phyloP scores from a whole-genome alignment of 2,113 vertebrate species.

The Eretmochelys imbricata region DNA sequence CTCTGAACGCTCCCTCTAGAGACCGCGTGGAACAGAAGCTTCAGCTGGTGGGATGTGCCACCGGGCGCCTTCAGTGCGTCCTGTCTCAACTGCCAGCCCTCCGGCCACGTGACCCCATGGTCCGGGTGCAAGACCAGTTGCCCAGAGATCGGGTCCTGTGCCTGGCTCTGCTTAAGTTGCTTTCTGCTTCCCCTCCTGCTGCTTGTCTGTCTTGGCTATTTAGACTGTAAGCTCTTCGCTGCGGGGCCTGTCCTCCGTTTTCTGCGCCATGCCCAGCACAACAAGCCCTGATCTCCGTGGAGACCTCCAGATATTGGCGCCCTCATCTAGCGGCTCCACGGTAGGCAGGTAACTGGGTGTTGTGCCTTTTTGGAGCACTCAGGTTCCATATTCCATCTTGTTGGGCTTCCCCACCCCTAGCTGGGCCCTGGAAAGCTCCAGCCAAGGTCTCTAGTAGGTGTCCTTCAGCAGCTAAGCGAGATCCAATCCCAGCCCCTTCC shows the following conservation, averaged over 20 bases:
- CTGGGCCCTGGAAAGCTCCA: no score
- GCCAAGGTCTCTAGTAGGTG: not conserved
- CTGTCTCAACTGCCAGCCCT: not conserved
- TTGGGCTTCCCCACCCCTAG: not conserved
- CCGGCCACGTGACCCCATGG: no score
- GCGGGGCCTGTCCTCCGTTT: not conserved
- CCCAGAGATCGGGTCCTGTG: not conserved
- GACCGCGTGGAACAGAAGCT: no score
- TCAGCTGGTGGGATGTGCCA: not conserved
- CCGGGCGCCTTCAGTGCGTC: fast-evolving
- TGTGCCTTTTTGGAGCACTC: not conserved
- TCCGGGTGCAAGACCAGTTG: not conserved
- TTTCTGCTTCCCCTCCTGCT: not conserved
- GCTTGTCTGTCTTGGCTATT: not conserved
- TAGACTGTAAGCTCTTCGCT: not conserved
- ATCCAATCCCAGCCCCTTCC: not conserved
- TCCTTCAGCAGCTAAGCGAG: not conserved
- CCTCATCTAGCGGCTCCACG: not conserved
- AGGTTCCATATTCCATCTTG: not conserved
- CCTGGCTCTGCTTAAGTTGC: not conserved
- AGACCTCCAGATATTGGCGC: not conserved
- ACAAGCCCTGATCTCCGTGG: not conserved
- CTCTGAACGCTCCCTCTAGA: not conserved
- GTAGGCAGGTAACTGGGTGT: not conserved
- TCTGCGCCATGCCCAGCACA: not conserved